Evolutionary conservation across 2,113 vertebrate genomes (phyloP), one percentile per base, ranked within the genome.

Genomic region (Atractosteus spatula): DNA sequence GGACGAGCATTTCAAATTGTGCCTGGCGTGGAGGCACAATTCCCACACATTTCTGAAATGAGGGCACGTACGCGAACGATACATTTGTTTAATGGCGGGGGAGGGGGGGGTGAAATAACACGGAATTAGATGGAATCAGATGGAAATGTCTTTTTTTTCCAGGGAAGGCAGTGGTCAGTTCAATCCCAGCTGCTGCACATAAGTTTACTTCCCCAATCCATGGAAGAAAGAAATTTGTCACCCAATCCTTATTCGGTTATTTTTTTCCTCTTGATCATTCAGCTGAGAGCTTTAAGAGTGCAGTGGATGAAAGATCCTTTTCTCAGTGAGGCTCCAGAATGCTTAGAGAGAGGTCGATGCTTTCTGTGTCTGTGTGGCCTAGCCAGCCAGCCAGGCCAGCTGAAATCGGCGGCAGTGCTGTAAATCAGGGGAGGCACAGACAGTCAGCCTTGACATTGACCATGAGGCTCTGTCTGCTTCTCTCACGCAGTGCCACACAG

Each of bases 401-500:
- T 79, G 75, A 77, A 61, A 55, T 75, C 59, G 10, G 47, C 10
- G 47, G 47, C 74, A 47, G 70, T 55, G 47, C 65, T 29, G 64
- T 57, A 62, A 41, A 7, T 29, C 29, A 17, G 41, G 55, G 12
- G 55, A 13, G 42, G 11, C 8, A 14, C 74, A 76, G 65, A 68
- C 74, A 71, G 16, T 56, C 75, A 77, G 72, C 75, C 75, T 77
- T 79, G 78, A 79, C 78, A 77, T 79, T 79, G 78, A 75, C 78
- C 72, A 68, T 79, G 75, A 62, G 71, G 51, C 51, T 59, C 66
- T 71, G 71, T 79, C 74, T 74, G 78, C 71, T 71, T 76, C 68
- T 14, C 2, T 64, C 44, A 7, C 47, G 10, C 5, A 51, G 10
- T 51, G 47, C 10, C 5, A 51, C 10, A 29, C 29, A 29, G 29